Evolutionary conservation across 2,797 vertebrate species (phyloP), one percentile per base, ranked within the genome.

Genomic region (Pteropus rufus): DNA sequence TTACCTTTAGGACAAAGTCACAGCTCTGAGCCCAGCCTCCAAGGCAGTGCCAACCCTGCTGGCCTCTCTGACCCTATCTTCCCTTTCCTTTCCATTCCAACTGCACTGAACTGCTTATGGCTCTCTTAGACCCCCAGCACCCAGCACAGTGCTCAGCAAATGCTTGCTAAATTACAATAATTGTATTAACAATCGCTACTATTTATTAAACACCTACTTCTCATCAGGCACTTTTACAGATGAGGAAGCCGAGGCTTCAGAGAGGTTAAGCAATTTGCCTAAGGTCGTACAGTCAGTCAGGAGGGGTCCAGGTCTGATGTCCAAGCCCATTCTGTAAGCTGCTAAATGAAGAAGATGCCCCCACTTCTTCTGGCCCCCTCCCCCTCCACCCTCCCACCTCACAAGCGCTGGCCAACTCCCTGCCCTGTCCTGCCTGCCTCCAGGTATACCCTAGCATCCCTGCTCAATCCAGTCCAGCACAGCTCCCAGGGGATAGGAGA

Each of bases 251-350:
- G n/a, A 88, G 80, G 81, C 62, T 75, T 79, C 75, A 58, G 91
- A 87, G 91, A 96, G 41, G 65, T 56, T 89, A 14, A 79, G 15
- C 91, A 83, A 26, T 69, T 92, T 80, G 41, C 34, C 49, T 90
- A n/a, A 94, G 81, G 56, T 91, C 91, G 73, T 62, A 62, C 73
- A 79, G 84, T 34, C 69, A 44, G n/a, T 49, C 52, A 9, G 56
- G 29, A 92, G 58, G 46, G 58, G 26, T 58, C 83, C n/a, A n/a
- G 41, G 18, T 36, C 44, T 76, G 15, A 16, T 31, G 79, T 49
- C 65, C 62, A 34, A 31, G 19, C 36, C 70, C 46, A 36, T 21
- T 62, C 60, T 29, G 14, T 67, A 56, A 90, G 67, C n/a, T 58
- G 62, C 49, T 64, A 12, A 65, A 67, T 49, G 31, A 52, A 91